Conservation (phyloP, 2,113 vertebrate genomes). For the Mesitornis unicolor region DNA sequence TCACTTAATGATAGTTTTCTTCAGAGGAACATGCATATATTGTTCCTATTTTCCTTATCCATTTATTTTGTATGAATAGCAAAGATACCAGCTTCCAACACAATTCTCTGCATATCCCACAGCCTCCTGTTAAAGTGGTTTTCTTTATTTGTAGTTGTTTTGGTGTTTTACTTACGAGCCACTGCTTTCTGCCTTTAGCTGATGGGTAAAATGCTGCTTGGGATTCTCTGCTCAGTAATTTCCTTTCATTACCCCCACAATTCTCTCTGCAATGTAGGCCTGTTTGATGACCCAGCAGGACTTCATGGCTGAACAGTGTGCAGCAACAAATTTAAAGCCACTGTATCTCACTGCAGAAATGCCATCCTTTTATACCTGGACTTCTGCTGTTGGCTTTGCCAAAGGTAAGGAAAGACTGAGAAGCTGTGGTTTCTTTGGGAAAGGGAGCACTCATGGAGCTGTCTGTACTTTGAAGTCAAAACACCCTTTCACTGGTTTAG, state of each 20-base stretch:
- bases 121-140: background rate
- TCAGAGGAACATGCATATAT: background rate
- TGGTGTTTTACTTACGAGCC: background rate
- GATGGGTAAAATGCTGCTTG: background rate
- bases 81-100: background rate
- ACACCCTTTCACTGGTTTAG: background rate
- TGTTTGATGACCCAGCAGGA: conserved; percentile 83
- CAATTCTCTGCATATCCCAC: background rate
- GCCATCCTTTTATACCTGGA: conserved; percentile 83
- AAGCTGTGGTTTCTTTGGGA: background rate
- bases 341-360: conserved; percentile 68
- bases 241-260: background rate
- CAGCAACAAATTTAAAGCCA: conserved; percentile 78
- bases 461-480: background rate
- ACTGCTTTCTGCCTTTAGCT: background rate
- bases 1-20: background rate
- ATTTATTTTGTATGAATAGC: background rate
- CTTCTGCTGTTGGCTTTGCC: conserved; percentile 78
- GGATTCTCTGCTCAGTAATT: background rate
- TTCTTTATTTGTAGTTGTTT: background rate
- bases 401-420: conserved; percentile 71
- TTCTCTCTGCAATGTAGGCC: conserved; percentile 65
- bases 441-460: background rate
- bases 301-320: conserved; percentile 91
- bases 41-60: background rate